Percentiles rank a stretch among this genome's conserved stretches.
Evolutionary conservation across 2,888 invertebrate genomes (phyloP).

Genomic region (Rotaria magnacalcarata): DNA sequence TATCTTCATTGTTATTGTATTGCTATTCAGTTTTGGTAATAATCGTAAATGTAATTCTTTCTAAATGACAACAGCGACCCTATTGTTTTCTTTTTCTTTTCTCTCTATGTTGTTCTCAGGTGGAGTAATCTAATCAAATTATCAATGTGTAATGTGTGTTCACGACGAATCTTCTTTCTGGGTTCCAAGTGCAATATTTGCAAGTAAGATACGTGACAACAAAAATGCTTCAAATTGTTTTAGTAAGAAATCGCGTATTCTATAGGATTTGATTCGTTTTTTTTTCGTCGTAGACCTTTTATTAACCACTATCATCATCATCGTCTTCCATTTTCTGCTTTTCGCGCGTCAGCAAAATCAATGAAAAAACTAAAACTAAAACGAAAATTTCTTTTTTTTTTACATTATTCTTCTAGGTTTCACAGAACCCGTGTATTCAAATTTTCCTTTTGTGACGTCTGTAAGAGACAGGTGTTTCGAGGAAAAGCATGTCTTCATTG

Average conservation of each 20-base stretch:
- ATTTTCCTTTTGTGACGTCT: conserved; percentile 32
- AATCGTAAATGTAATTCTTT: neutral
- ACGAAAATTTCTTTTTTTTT: neutral
- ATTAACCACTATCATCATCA: too few species aligned
- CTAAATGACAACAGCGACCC: neutral
- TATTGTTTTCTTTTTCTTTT: neutral
- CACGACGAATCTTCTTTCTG: conserved; percentile 24
- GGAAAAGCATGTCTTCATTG: conserved; percentile 13
- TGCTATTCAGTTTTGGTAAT: neutral
- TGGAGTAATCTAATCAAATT: conserved; percentile 29
- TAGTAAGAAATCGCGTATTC: too few species aligned
- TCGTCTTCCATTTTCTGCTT: too few species aligned
- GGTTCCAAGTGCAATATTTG: conserved; percentile 33
- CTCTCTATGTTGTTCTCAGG: neutral
- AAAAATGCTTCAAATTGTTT: too few species aligned
- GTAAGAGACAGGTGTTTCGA: conserved; percentile 26
- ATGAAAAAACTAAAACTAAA: too few species aligned
- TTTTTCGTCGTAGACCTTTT: too few species aligned
- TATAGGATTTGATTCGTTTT: too few species aligned
- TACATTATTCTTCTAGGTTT: conserved; percentile 24
- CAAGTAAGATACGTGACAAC: neutral
- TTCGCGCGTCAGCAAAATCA: too few species aligned
- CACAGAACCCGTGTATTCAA: conserved; percentile 19
- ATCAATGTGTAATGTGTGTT: conserved; percentile 17
- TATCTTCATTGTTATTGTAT: neutral